phyloP scores from a whole-genome alignment of 2,113 vertebrate species.

The Alouatta palliata region DNA sequence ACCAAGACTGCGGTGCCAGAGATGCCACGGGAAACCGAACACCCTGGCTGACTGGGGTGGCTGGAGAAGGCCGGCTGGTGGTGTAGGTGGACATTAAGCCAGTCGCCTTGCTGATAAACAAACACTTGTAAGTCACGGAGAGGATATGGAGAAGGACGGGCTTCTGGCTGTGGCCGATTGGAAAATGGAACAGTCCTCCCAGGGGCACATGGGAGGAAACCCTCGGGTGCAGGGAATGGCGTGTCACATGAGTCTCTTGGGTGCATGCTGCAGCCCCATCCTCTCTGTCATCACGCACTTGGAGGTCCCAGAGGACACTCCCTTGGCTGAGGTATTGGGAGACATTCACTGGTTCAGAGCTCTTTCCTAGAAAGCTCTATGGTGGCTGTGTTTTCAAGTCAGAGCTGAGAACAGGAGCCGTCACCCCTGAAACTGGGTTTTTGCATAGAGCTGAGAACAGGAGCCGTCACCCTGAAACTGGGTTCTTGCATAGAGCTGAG shows the following conservation, averaged over 20 bases:
- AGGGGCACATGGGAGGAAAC: rapidly evolving
- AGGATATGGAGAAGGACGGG: rapidly evolving
- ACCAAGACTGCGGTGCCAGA: not conserved
- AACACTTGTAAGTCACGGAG: rapidly evolving
- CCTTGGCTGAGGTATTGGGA: rapidly evolving
- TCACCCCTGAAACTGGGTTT: too few relatives aligned
- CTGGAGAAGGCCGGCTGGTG: not conserved
- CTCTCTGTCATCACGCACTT: not conserved
- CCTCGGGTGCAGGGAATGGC: rapidly evolving
- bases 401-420: not conserved
- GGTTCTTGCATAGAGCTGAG: too few relatives aligned
- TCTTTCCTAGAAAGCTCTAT: not conserved
- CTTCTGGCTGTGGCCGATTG: not conserved
- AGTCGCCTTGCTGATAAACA: rapidly evolving
- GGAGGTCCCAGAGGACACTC: not conserved
- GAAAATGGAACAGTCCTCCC: rapidly evolving
- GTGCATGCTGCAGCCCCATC: too few relatives aligned
- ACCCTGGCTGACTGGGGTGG: rapidly evolving
- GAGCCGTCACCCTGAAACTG: too few relatives aligned
- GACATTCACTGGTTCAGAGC: rapidly evolving
- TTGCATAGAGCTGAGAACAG: too few relatives aligned
- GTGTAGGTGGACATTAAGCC: rapidly evolving
- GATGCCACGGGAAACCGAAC: rapidly evolving
- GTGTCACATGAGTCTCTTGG: too few relatives aligned
- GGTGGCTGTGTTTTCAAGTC: not conserved